Evolutionary conservation across 2,888 invertebrate species (phyloP).

Genomic region (Poecilus cupreus): DNA sequence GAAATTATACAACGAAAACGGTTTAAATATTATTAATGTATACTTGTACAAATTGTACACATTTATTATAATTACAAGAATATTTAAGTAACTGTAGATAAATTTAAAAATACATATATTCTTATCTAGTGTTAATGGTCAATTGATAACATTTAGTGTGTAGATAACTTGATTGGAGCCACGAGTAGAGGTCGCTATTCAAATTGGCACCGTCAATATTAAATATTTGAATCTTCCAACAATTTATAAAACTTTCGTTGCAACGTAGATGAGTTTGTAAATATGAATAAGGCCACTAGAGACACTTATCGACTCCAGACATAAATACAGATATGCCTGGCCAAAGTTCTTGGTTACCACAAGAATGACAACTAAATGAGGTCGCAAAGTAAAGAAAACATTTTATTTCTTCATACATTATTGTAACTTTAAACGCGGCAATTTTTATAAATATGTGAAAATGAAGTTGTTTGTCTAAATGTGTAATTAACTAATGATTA

Average conservation of each 20-base stretch:
- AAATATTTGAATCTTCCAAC: not conserved
- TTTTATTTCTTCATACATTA: not conserved
- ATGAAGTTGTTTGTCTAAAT: not conserved
- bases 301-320: slow-evolving; percentile 27
- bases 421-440: too few species aligned
- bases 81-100: not conserved
- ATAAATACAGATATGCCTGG: slow-evolving; percentile 24
- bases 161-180: not conserved
- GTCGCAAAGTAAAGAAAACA: not conserved
- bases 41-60: too few species aligned
- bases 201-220: not conserved
- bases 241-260: not conserved
- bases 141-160: not conserved
- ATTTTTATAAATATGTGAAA: too few species aligned
- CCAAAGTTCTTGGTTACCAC: slow-evolving; percentile 5
- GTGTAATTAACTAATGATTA: not conserved
- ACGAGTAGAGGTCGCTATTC: not conserved
- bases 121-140: slow-evolving; percentile 30
- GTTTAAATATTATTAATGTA: too few species aligned
- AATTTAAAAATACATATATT: not conserved
- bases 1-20: too few species aligned
- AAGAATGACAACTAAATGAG: not conserved
- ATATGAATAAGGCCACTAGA: slow-evolving; percentile 30
- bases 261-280: not conserved
- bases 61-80: too few species aligned